Evolutionary conservation across 1,140 invertebrate species (phyloP).

Genomic region (Heterodera carotae): DNA sequence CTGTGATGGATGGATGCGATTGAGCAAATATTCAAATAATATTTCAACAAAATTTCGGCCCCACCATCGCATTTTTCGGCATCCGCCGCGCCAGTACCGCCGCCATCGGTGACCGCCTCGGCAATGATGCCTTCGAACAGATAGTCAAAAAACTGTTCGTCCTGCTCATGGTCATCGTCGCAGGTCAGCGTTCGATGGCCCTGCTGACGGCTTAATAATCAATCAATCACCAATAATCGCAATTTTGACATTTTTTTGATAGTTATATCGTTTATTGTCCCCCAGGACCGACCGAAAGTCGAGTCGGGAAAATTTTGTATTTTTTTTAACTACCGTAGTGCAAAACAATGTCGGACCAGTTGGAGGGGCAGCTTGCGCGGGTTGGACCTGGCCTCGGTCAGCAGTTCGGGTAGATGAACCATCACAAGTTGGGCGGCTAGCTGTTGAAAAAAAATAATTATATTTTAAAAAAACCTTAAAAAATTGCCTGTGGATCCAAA

Average conservation of each 20-base stretch:
- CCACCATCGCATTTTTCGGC: constrained; percentile 19
- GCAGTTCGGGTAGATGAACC: constrained; percentile 19
- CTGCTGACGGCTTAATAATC: constrained; percentile 46
- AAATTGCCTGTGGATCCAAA: constrained; percentile 9
- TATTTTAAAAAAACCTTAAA: constrained; percentile 13
- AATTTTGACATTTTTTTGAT: not conserved
- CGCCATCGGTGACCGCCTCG: not conserved
- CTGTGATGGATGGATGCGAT: not conserved
- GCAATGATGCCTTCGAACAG: constrained; percentile 47
- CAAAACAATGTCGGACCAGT: constrained; percentile 50
- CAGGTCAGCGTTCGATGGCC: constrained; percentile 38
- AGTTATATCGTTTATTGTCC: too few species aligned
- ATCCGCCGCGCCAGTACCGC: not conserved
- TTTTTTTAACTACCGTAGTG: constrained; percentile 40
- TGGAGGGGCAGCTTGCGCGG: constrained; percentile 26
- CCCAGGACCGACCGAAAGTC: too few species aligned
- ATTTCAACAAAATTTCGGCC: not conserved
- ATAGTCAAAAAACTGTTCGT: constrained; percentile 52
- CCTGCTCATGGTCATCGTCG: constrained; percentile 50
- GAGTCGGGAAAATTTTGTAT: constrained; percentile 25
- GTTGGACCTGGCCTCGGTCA: constrained; percentile 4
- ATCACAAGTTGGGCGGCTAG: constrained; percentile 34
- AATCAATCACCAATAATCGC: too few species aligned
- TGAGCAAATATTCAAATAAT: not conserved
- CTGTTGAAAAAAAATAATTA: not conserved